These are phyloP conservation scores for Mesopsocus fuscifrons DNA, from an alignment of 2,888 invertebrate species.

Conservation along the genomic window DNA sequence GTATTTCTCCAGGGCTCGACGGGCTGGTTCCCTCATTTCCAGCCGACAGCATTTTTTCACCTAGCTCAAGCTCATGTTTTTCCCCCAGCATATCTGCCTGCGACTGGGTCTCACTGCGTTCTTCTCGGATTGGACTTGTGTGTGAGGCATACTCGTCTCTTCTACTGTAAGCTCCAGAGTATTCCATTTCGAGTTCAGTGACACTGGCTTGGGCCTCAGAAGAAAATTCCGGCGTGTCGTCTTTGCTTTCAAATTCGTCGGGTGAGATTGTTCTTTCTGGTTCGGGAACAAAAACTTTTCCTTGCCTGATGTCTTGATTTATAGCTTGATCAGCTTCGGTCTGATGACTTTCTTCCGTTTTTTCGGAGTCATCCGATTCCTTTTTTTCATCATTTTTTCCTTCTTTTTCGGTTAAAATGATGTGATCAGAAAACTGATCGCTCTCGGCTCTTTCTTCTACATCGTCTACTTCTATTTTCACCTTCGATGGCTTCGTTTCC, in stretches of 20 bases:
- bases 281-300: conserved; percentile 24
- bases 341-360: conserved; percentile 24
- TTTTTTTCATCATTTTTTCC: conserved; percentile 27
- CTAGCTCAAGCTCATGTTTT: conserved; percentile 30
- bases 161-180: conserved; percentile 19
- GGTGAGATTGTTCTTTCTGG: conserved; percentile 25
- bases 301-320: conserved; percentile 25
- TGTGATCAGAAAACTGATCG: conserved; percentile 21
- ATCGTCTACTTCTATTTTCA: conserved; percentile 18
- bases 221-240: conserved; percentile 23
- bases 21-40: conserved; percentile 24
- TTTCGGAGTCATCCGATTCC: conserved; percentile 26
- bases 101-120: conserved; percentile 24
- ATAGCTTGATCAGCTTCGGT: conserved; percentile 29
- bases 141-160: conserved; percentile 19
- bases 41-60: conserved; percentile 27
- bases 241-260: conserved; percentile 23
- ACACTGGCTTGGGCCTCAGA: conserved; percentile 25
- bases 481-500: conserved; percentile 10
- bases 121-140: conserved; percentile 19
- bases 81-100: conserved; percentile 31
- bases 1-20: conserved; percentile 38
- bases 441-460: conserved; percentile 23
- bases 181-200: conserved; percentile 26
- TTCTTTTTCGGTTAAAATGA: conserved; percentile 26